Evolutionary conservation across 2,113 vertebrate species (phyloP).

Genomic region (Zapus hudsonius): DNA sequence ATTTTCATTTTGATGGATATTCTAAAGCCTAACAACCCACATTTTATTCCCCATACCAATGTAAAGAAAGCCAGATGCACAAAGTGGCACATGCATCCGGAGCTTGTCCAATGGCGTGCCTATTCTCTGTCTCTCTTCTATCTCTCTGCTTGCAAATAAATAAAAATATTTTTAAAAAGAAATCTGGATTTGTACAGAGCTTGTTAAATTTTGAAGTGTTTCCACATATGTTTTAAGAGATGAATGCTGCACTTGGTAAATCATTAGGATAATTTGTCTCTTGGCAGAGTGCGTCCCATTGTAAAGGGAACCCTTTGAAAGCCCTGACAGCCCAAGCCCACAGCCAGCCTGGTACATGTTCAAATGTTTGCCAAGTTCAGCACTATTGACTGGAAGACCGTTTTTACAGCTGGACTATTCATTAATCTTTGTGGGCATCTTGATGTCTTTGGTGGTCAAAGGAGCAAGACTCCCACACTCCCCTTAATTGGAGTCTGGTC

Average conservation of each 20-base stretch:
- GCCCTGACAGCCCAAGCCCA: background rate
- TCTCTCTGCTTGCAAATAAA: no score
- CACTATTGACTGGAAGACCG: background rate
- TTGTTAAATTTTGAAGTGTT: conserved; percentile 21
- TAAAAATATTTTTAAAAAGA: background rate
- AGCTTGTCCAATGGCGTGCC: no score
- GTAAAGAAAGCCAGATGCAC: no score
- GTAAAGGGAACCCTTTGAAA: background rate
- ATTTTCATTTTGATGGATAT: background rate
- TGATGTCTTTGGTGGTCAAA: background rate
- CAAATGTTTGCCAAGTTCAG: background rate
- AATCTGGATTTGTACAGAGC: conserved; percentile 42
- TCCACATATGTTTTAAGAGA: conserved; percentile 40
- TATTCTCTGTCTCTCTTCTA: no score
- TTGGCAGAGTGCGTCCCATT: background rate
- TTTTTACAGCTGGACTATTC: background rate
- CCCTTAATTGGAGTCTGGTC: background rate
- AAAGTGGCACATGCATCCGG: no score
- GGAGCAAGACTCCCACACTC: background rate
- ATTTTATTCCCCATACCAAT: no score
- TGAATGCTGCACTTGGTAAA: background rate
- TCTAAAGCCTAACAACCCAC: no score
- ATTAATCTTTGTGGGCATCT: background rate
- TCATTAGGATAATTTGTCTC: background rate
- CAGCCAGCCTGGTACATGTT: background rate